phyloP scores from a whole-genome alignment of 1,140 invertebrate species.

The Bombus superbus region DNA sequence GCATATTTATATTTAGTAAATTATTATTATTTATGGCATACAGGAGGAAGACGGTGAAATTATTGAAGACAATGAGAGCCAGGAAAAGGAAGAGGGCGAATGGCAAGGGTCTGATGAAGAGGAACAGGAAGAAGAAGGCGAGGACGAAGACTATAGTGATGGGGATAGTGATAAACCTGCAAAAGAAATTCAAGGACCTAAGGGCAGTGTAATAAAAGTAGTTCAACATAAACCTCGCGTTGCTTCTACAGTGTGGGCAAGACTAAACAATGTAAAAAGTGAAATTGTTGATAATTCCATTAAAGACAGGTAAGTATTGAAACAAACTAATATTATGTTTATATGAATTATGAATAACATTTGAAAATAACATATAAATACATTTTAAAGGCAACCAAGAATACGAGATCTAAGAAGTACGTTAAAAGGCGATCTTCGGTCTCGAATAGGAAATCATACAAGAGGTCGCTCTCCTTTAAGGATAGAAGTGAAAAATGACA shows the following conservation, averaged over 20 bases:
- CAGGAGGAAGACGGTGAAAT: conserved; percentile 56
- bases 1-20: background rate
- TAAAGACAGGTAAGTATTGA: conserved; percentile 64
- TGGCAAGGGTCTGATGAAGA: conserved; percentile 63
- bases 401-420: conserved; percentile 70
- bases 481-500: conserved; percentile 80
- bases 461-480: conserved; percentile 76
- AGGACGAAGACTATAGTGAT: conserved; percentile 64
- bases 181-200: conserved; percentile 79
- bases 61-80: conserved; percentile 51
- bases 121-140: conserved; percentile 59
- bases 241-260: conserved; percentile 84
- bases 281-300: conserved; percentile 50
- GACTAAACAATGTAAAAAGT: conserved; percentile 80
- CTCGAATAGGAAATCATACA: conserved; percentile 74
- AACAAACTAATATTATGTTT: background rate
- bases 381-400: conserved; percentile 62
- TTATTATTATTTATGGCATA: background rate
- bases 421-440: conserved; percentile 73
- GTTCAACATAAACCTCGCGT: conserved; percentile 79
- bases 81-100: conserved; percentile 63
- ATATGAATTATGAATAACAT: background rate
- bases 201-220: conserved; percentile 81
- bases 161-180: conserved; percentile 60
- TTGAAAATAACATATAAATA: background rate